These are phyloP conservation scores for Pseudolycoriella hygida DNA, from an alignment of 2,888 invertebrate genomes.

Conservation along the genomic window DNA sequence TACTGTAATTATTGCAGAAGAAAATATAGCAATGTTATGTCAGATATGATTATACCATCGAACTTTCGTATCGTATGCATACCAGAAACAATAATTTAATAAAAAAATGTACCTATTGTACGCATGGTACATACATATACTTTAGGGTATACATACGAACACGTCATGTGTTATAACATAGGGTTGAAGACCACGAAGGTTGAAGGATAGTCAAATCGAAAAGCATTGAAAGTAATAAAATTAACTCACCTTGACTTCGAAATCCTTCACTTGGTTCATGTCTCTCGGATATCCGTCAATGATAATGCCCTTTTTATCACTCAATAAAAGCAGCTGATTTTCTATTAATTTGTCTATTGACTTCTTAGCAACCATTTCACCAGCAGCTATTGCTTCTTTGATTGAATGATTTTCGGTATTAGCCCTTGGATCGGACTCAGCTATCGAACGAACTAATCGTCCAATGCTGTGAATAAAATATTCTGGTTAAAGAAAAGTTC, in stretches of 20 bases:
- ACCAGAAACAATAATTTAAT: too few relatives aligned
- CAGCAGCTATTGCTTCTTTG: slow-evolving; percentile 51
- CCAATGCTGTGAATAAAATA: slow-evolving; percentile 41
- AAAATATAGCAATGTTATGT: too few relatives aligned
- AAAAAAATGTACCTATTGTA: too few relatives aligned
- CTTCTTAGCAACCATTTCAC: slow-evolving; percentile 67
- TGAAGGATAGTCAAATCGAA: background rate
- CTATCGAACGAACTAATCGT: slow-evolving; percentile 53
- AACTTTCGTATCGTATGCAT: too few relatives aligned
- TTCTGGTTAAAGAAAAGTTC: background rate
- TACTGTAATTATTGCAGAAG: slow-evolving; percentile 44
- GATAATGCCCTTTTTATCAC: slow-evolving; percentile 58
- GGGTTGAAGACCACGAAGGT: too few relatives aligned
- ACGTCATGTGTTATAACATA: too few relatives aligned
- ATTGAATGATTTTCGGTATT: slow-evolving; percentile 46
- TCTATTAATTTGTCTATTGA: slow-evolving; percentile 61
- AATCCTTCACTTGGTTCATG: slow-evolving; percentile 68
- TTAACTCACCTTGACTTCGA: slow-evolving; percentile 70
- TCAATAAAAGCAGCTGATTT: slow-evolving; percentile 40
- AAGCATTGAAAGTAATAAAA: slow-evolving; percentile 4
- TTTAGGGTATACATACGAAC: too few relatives aligned
- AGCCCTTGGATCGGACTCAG: slow-evolving; percentile 44
- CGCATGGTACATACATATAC: too few relatives aligned
- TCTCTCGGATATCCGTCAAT: slow-evolving; percentile 92
- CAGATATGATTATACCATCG: too few relatives aligned